Evolutionary conservation across 2,113 vertebrate species (phyloP), one percentile per base, ranked within the genome.

Genomic region (Dromaius novaehollandiae): DNA sequence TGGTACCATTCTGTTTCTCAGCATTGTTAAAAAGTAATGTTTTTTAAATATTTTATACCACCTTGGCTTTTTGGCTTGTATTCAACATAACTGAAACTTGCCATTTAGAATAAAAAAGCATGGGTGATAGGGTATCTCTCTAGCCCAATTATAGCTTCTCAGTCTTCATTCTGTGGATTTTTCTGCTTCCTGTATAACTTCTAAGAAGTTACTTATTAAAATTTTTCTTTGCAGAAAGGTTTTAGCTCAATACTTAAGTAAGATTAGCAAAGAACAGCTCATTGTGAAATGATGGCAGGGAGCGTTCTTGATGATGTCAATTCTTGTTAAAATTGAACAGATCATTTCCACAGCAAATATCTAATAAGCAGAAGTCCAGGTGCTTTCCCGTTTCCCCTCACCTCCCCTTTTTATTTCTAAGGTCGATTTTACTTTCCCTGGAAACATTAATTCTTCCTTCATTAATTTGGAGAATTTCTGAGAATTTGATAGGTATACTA

Each of bases 21-120:
- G 93, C 98, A 97, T 98, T 98, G 98, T 98, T 98, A 98, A 96
- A 97, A 94, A 82, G 86, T 81, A 95, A 89, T 91, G 90, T 91
- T 98, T 97, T 98, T 87, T 38, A 96, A 96, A 94, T 63, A 51
- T 97, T 98, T 98, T 95, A 87, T 96, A 93, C 97, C 94, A 96
- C 94, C 88, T 97, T 96, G 87, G 82, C 74, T 96, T 94, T 87
- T 91, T 97, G 97, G 96, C 97, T 88, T 77, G 17, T 38, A 40
- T 55, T 90, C 86, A 84, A 16, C 58, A 87, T 36, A 82, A 79
- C 21, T 82, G 78, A 80, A 92, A 64, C 14, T 71, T 83, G 66
- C 82, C 46, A 74, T 86, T 95, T 44, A 69, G 19, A 93, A 91
- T 63, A 42, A 44, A 56, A 2, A 21, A 17, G 1, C 24, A 30